phyloP scores from a whole-genome alignment of 2,888 invertebrate genomes.

The Tipula confusa region DNA sequence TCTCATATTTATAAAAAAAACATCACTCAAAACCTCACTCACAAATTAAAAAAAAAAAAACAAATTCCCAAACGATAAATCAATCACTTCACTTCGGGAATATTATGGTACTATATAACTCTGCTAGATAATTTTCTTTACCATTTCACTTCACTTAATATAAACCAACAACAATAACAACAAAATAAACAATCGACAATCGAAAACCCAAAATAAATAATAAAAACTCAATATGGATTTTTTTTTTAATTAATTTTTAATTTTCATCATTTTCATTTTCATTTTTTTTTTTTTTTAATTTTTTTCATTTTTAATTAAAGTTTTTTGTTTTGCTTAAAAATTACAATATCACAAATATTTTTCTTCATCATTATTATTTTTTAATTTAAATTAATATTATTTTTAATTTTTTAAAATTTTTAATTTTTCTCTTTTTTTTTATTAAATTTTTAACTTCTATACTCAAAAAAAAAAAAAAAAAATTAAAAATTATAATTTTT shows the following conservation, averaged over 20 bases:
- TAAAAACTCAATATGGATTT: not conserved
- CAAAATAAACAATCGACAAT: not conserved
- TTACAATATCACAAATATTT: slow-evolving; percentile 30
- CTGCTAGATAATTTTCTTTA: slow-evolving; percentile 7
- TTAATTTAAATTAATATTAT: slow-evolving; percentile 20
- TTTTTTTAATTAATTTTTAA: slow-evolving; percentile 25
- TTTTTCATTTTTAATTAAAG: slow-evolving; percentile 30
- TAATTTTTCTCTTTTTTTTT: not conserved
- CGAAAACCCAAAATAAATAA: slow-evolving; percentile 20
- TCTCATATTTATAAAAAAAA: not conserved
- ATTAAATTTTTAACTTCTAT: not conserved
- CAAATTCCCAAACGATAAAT: slow-evolving; percentile 6
- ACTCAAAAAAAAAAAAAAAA: slow-evolving; percentile 26
- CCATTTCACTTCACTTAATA: slow-evolving; percentile 20
- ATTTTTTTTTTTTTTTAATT: slow-evolving; percentile 28
- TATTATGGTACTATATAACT: not conserved
- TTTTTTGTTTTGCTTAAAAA: slow-evolving; percentile 30
- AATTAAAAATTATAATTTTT: slow-evolving; percentile 28
- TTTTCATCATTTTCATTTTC: not conserved
- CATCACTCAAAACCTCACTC: slow-evolving; percentile 25
- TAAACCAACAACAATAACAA: not conserved
- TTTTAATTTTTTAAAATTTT: not conserved
- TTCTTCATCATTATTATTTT: slow-evolving; percentile 27
- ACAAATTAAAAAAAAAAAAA: not conserved
- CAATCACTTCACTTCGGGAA: slow-evolving; percentile 25